A percentile compares a stretch with the other conserved stretches of the same genome.
phyloP scores from a whole-genome alignment of 2,113 vertebrate species.

The Noctilio leporinus region DNA sequence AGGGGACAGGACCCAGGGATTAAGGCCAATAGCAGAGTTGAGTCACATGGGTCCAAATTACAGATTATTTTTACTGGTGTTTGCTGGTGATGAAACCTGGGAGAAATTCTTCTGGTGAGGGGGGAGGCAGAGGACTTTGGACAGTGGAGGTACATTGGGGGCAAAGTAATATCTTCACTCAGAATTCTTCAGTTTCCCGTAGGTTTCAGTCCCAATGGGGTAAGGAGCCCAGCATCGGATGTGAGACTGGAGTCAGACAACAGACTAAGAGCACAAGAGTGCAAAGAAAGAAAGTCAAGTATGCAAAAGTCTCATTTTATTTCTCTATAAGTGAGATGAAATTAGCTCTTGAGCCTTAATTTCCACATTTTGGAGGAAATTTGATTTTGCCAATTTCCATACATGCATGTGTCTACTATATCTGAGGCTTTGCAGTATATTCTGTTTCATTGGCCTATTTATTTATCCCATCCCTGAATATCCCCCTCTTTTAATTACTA shows the following conservation, averaged over 20 bases:
- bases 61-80: neutral
- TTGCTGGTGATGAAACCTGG: neutral
- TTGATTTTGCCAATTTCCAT: neutral
- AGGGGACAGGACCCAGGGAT: neutral
- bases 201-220: neutral
- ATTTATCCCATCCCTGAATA: neutral
- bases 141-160: neutral
- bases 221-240: neutral
- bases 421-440: neutral
- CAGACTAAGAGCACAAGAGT: neutral
- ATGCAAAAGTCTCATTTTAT: neutral
- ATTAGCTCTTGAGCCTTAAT: neutral
- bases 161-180: neutral
- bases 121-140: neutral
- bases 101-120: neutral
- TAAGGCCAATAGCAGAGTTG: neutral
- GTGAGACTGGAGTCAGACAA: neutral
- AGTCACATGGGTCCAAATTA: neutral
- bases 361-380: neutral
- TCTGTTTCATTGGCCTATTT: neutral
- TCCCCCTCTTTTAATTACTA: neutral
- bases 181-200: neutral
- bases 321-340: neutral
- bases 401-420: neutral
- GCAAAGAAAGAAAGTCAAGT: neutral